Base-by-base conservation (phyloP, 2,797 vertebrate genomes). In the Pelodytes ibericus region DNA sequence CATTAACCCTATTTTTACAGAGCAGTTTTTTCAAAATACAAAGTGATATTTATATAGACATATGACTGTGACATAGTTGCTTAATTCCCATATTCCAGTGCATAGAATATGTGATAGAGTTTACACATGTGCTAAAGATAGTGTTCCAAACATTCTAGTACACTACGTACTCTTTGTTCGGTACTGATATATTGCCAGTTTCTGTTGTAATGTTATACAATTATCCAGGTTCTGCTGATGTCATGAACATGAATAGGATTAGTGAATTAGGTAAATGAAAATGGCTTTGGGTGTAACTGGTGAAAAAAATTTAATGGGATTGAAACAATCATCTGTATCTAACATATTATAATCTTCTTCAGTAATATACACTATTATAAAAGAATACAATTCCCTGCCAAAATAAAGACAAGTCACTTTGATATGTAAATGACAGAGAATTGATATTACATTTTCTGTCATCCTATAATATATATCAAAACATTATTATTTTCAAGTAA, bases 111-210 rank as follows among this genome's bases (percentile, higher is more conserved):
- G 7, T 57, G 62, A 49, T 62, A 74, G 51, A 44, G 15, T 66
- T 39, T 47, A 66, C 72, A 74, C 72, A 74, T 74, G 62, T 74
- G 72, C 62, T 44, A 44, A 56, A 24, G 47, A 64, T 27, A 56
- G 61, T 47, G 51, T 66, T 67, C 72, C 72, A 74, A 57, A 24
- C 15, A 25, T 31, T 47, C 47, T 66, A 59, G 72, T 59, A 67
- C 72, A 67, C 36, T 22, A 29, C 31, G 72, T 74, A 24, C 72
- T 74, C 49, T 57, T 47, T 59, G 26, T 59, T 26, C n/a, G 22
- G 72, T 16, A 9, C 47, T 67, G 47, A 30, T 5, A 15, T 64
- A 36, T 33, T 74, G 62, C 33, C 72, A 74, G 41, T 59, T 67
- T 74, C n/a, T 44, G 67, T 66, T 66, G 27, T 22, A 24, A 72